These are phyloP conservation scores for Dermolepida albohirtum DNA, from an alignment of 2,888 invertebrate genomes.

Conservation along the genomic window DNA sequence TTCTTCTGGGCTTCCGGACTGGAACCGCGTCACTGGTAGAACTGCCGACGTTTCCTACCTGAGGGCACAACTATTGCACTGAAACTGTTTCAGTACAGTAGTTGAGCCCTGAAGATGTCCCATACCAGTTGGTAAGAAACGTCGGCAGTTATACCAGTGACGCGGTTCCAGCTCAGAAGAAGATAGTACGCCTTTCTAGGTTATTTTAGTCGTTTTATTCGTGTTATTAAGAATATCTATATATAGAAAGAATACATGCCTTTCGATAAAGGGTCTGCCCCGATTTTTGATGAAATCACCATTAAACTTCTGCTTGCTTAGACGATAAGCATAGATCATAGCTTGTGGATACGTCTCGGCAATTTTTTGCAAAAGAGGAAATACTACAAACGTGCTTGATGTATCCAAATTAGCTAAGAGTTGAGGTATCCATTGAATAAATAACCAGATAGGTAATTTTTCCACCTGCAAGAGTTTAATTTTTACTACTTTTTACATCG, in stretches of 20 bases:
- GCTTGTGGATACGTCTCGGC: conserved; percentile 72
- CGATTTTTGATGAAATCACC: conserved; percentile 21
- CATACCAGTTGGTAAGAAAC: no score
- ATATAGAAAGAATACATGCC: conserved; percentile 28
- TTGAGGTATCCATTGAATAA: conserved; percentile 77
- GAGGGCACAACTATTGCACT: no score
- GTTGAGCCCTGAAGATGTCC: no score
- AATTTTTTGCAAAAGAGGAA: conserved; percentile 64
- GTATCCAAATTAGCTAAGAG: conserved; percentile 68
- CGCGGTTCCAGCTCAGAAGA: no score
- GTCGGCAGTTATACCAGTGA: no score
- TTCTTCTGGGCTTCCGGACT: no score
- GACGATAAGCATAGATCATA: conserved; percentile 66
- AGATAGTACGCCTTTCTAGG: no score
- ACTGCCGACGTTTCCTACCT: no score
- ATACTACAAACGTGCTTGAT: conserved; percentile 56
- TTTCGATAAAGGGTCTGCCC: conserved; percentile 26
- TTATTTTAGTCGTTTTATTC: no score
- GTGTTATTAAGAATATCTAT: not conserved
- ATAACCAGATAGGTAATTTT: conserved; percentile 75
- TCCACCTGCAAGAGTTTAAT: conserved; percentile 58
- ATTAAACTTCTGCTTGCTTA: conserved; percentile 64
- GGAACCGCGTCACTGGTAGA: no score
- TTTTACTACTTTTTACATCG: no score
- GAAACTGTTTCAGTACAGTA: no score